These are phyloP conservation scores for Corythornis cristatus DNA, from an alignment of 2,113 vertebrate species.

Conservation along the genomic window DNA sequence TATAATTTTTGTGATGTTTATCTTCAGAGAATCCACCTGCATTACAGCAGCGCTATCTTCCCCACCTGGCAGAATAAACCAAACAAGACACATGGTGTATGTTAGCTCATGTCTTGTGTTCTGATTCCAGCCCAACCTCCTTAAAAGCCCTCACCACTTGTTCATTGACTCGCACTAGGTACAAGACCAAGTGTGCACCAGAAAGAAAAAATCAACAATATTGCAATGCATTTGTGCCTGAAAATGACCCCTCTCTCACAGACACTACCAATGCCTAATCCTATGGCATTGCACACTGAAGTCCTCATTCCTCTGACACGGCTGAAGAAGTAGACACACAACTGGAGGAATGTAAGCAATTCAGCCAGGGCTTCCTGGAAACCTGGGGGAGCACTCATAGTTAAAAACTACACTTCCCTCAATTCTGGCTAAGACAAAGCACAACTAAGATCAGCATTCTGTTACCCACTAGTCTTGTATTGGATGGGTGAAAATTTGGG, in stretches of 20 bases:
- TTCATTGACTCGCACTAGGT: background rate
- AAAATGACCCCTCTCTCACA: background rate
- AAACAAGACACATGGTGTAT: rapidly evolving
- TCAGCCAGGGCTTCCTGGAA: background rate
- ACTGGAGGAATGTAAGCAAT: background rate
- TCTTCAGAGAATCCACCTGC: background rate
- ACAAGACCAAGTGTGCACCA: background rate
- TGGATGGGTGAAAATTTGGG: background rate
- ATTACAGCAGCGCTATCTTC: background rate
- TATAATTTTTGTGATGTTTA: background rate
- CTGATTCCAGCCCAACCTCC: background rate
- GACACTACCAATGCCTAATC: background rate
- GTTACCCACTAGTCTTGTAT: background rate
- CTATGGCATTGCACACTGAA: background rate
- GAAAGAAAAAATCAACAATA: background rate
- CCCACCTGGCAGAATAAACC: background rate
- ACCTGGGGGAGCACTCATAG: background rate
- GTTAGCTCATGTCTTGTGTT: background rate
- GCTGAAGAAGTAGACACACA: background rate
- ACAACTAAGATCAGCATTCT: background rate
- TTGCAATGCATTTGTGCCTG: background rate
- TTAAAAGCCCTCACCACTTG: background rate
- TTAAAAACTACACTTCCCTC: background rate
- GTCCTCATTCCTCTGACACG: background rate
- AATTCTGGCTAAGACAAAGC: background rate